Conservation (phyloP, 2,113 vertebrate species). For the cat (Felis catus) region F.catus_Fca126_mat1.0 CM031426.1:14846501-14847000, state of each 20-base stretch:
- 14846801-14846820: neutral
- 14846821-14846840: neutral
- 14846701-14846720: neutral
- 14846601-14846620: neutral
- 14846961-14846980: too few species aligned
- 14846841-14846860: neutral
- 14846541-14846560: neutral
- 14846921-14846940: neutral
- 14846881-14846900: neutral
- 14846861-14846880: neutral
- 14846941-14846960: too few species aligned
- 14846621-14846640: neutral
- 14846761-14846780: constrained; percentile 29
- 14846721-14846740: neutral
- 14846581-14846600: neutral
- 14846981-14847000: too few species aligned
- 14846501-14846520: neutral
- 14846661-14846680: neutral
- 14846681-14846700: neutral
- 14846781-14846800: neutral
- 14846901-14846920: neutral
- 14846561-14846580: neutral
- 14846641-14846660: neutral
- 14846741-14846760: neutral
- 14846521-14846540: constrained; percentile 8